phyloP scores from a whole-genome alignment of 2,113 vertebrate genomes.

The Serinus canaria region DNA sequence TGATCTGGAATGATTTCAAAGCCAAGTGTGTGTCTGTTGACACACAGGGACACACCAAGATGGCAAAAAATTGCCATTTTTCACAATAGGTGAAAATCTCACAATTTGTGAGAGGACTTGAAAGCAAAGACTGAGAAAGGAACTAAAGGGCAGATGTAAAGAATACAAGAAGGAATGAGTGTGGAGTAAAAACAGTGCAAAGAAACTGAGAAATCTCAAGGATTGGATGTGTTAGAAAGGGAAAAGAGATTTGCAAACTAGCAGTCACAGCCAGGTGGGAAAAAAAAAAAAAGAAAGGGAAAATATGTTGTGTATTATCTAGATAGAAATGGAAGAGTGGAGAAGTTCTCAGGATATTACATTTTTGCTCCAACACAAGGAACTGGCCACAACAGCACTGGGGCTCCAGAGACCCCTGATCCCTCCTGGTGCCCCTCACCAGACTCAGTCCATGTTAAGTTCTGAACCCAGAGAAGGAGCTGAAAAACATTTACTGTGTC shows the following conservation, averaged over 20 bases:
- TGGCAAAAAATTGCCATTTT: background rate
- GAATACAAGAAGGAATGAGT: background rate
- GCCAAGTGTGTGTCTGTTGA: background rate
- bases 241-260: background rate
- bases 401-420: background rate
- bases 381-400: background rate
- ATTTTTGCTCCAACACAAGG: background rate
- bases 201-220: background rate
- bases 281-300: background rate
- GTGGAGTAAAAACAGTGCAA: background rate
- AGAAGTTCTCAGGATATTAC: background rate
- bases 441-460: background rate
- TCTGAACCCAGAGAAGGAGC: background rate
- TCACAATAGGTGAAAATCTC: background rate
- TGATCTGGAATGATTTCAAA: background rate
- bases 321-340: background rate
- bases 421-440: background rate
- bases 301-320: background rate
- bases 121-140: background rate
- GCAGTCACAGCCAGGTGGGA: background rate
- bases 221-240: background rate
- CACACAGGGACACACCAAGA: background rate
- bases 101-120: background rate
- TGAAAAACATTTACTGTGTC: background rate
- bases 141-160: background rate